A percentile compares a stretch with the other conserved stretches of the same genome.
These are phyloP conservation scores for Galeopsomyia nigrocyanea DNA, from an alignment of 2,888 invertebrate species.

Conservation along the genomic window DNA sequence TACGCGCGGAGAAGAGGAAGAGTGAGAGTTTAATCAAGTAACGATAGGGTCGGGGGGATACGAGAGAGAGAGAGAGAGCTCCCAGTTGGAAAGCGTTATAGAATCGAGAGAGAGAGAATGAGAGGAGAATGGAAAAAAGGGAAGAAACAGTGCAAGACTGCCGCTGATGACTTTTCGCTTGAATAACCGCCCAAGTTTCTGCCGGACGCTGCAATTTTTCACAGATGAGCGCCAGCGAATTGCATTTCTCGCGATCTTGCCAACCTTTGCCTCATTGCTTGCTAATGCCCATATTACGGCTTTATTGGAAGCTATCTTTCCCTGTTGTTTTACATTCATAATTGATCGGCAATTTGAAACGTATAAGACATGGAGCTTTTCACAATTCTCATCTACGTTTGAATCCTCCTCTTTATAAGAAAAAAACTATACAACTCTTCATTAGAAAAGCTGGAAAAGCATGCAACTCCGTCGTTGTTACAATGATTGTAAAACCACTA, in stretches of 20 bases:
- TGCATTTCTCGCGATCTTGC: background rate
- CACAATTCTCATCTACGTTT: no score
- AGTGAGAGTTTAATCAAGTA: constrained; percentile 41
- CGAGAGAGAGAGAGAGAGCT: background rate
- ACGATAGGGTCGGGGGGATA: constrained; percentile 1
- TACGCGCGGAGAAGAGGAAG: background rate
- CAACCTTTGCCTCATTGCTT: background rate
- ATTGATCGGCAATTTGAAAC: no score
- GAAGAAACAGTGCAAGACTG: no score
- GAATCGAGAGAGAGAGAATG: no score
- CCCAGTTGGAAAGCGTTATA: no score
- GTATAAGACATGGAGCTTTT: no score
- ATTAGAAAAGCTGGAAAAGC: no score
- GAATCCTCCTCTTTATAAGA: no score
- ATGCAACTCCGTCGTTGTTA: no score
- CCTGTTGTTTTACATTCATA: background rate
- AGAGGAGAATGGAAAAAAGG: no score
- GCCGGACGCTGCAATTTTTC: constrained; percentile 5
- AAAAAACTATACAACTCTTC: no score
- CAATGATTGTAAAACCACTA: no score
- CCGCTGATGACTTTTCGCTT: constrained; percentile 21
- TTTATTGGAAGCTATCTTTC: constrained; percentile 11
- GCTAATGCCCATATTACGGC: background rate
- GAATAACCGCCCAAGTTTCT: constrained; percentile 1
- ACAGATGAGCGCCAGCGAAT: background rate